A percentile compares a stretch with the other conserved stretches of the same genome.
These are phyloP conservation scores for Sarcophilus harrisii DNA, from an alignment of 2,797 vertebrate genomes.

Conservation along the genomic window DNA sequence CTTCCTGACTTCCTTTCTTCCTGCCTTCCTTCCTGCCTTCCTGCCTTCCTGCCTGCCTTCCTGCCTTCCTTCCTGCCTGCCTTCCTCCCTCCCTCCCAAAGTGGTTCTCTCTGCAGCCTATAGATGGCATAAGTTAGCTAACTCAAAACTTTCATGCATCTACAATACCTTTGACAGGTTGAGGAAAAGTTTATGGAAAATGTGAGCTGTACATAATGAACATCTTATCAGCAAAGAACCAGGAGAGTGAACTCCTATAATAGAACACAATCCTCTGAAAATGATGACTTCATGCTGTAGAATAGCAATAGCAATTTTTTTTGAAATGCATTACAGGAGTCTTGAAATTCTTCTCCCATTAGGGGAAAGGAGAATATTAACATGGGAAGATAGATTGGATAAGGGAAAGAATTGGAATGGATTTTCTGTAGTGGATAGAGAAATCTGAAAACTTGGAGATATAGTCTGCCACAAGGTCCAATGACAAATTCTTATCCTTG, in stretches of 20 bases:
- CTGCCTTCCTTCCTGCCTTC: too few relatives aligned
- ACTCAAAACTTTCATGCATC: slow-evolving; percentile 24
- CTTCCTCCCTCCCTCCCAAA: not conserved
- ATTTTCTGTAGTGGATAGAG: slow-evolving; percentile 33
- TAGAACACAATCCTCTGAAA: slow-evolving; percentile 31
- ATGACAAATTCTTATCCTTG: not conserved
- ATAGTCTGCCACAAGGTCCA: not conserved
- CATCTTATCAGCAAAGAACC: slow-evolving; percentile 22
- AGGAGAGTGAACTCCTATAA: not conserved
- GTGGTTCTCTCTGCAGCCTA: slow-evolving; percentile 69
- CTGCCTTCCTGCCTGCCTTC: not conserved
- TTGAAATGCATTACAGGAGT: slow-evolving; percentile 32
- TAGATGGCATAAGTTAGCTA: slow-evolving; percentile 82
- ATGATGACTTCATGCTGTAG: slow-evolving; percentile 29
- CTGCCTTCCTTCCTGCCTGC: not conserved
- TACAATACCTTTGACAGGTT: slow-evolving; percentile 47
- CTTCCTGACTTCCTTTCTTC: too few relatives aligned
- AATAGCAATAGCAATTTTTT: slow-evolving; percentile 24
- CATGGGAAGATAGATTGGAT: slow-evolving; percentile 35
- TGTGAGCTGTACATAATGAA: slow-evolving; percentile 50
- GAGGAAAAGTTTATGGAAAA: slow-evolving; percentile 61
- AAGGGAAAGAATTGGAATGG: slow-evolving; percentile 33
- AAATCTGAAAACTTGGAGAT: slow-evolving; percentile 8
- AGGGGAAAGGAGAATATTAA: slow-evolving; percentile 36
- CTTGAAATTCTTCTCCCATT: slow-evolving; percentile 18